Conservation (phyloP, 2,888 invertebrate genomes). For the Lathronympha strigana region DNA sequence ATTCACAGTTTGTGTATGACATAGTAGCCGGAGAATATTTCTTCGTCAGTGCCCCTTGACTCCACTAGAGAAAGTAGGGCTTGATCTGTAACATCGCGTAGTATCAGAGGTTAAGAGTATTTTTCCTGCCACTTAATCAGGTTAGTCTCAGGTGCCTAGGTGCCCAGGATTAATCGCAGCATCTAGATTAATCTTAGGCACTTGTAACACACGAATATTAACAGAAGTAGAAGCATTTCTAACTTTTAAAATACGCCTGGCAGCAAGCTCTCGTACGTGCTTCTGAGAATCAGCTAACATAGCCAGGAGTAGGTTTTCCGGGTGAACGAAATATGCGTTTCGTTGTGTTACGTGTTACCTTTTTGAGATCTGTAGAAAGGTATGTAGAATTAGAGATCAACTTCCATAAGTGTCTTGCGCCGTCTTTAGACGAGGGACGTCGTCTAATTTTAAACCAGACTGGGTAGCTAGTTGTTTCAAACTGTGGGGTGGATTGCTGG, state of each 20-base stretch:
- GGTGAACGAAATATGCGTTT: slow-evolving; percentile 49
- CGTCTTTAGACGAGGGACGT: background rate
- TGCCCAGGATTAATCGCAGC: background rate
- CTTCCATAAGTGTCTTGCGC: background rate
- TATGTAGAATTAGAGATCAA: background rate
- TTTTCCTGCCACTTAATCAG: slow-evolving; percentile 47
- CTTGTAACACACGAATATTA: background rate
- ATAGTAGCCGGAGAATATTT: slow-evolving; percentile 45
- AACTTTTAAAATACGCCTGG: slow-evolving; percentile 47
- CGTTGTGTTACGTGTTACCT: background rate
- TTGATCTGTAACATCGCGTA: slow-evolving; percentile 43
- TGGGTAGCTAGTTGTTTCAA: background rate
- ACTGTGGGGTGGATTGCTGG: background rate
- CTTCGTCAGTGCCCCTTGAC: slow-evolving; percentile 5
- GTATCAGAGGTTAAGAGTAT: slow-evolving; percentile 41
- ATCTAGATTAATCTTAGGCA: background rate
- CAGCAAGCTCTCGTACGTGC: slow-evolving; percentile 48
- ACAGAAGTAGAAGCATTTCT: slow-evolving; percentile 42
- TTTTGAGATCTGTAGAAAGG: background rate
- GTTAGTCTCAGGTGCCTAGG: no score
- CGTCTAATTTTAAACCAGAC: background rate
- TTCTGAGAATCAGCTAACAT: slow-evolving; percentile 46
- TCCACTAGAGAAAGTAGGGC: slow-evolving; percentile 29
- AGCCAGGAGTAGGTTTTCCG: slow-evolving; percentile 50
- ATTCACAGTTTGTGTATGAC: slow-evolving; percentile 46